Conservation (phyloP, 2,888 invertebrate genomes). For the Tupiocoris notatus region DNA sequence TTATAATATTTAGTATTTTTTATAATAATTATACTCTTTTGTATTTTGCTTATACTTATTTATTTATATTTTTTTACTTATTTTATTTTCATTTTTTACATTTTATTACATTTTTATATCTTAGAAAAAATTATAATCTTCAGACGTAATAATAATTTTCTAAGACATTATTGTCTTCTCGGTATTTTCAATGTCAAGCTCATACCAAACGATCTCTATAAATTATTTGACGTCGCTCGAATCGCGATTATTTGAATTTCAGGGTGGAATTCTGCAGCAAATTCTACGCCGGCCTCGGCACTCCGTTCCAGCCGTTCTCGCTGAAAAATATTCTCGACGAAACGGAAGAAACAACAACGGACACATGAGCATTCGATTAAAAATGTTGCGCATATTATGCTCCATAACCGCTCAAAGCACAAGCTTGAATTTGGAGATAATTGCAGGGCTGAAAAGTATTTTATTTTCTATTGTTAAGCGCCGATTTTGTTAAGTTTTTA, state of each 20-base stretch:
- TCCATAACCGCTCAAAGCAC: neutral
- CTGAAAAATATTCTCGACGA: conserved; percentile 60
- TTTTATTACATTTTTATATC: neutral
- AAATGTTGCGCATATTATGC: neutral
- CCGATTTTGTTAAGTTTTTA: neutral
- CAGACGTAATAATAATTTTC: too few relatives aligned
- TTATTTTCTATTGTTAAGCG: neutral
- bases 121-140: too few relatives aligned
- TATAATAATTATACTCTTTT: too few relatives aligned
- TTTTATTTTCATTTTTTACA: too few relatives aligned
- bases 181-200: neutral
- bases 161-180: neutral
- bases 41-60: too few relatives aligned
- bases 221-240: too few relatives aligned
- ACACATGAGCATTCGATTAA: neutral
- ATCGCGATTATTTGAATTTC: too few relatives aligned
- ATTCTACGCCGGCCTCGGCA: conserved; percentile 67
- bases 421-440: neutral
- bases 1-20: too few relatives aligned
- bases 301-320: conserved; percentile 66
- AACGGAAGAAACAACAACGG: conserved; percentile 48
- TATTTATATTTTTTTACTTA: too few relatives aligned
- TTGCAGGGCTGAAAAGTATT: neutral
- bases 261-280: conserved; percentile 78
- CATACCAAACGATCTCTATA: too few relatives aligned